Conservation (phyloP, 92 coral and sea anemone species). For the Epizoanthus ramosus region DNA sequence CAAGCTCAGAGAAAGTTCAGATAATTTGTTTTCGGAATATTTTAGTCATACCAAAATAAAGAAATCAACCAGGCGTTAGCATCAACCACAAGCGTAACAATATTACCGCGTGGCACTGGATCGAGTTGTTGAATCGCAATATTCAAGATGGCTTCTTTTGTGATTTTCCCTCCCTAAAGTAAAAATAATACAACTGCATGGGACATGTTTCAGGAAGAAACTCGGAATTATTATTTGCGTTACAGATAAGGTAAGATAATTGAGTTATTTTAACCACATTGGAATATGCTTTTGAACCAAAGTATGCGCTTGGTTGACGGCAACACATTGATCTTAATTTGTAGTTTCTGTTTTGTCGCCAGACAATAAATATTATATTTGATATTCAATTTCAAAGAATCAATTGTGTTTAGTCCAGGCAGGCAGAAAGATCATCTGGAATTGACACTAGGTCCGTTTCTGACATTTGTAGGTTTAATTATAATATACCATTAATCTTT, state of each 20-base stretch:
- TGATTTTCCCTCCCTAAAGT: constrained; percentile 5
- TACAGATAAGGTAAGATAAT: not conserved
- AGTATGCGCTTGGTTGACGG: not conserved
- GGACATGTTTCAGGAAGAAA: constrained; percentile 14
- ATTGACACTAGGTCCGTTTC: not conserved
- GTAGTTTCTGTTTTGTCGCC: too few relatives aligned
- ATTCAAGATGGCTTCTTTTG: constrained; percentile 32
- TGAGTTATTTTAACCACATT: not conserved
- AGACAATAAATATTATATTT: not conserved
- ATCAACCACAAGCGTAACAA: not conserved
- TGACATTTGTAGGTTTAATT: too few relatives aligned
- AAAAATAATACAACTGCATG: not conserved
- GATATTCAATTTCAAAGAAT: not conserved
- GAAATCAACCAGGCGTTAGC: not conserved
- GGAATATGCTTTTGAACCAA: not conserved
- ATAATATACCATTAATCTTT: too few relatives aligned
- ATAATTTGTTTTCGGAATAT: too few relatives aligned
- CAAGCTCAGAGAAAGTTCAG: too few relatives aligned
- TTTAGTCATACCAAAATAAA: too few relatives aligned
- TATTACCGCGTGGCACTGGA: constrained; percentile 18
- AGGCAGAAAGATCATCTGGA: not conserved
- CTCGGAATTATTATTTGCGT: not conserved
- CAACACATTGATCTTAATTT: not conserved
- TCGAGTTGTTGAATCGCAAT: not conserved
- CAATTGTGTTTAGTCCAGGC: too few relatives aligned